Base-by-base conservation (phyloP, 2,888 invertebrate species). In the Patella pellucida region DNA sequence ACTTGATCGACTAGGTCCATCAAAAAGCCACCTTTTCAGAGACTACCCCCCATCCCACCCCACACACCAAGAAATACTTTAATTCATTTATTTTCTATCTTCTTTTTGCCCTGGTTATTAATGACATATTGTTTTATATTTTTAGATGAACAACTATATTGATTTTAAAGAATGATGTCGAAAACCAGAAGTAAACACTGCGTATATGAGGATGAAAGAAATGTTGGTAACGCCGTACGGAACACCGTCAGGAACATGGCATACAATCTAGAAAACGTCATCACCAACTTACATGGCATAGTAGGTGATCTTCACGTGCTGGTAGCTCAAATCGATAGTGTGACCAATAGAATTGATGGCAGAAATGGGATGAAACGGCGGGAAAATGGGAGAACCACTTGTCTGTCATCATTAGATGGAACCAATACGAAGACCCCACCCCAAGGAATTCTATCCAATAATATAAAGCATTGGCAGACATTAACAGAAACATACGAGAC, bases 291-390 rank as follows among this genome's bases (percentile, higher is more conserved):
- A 15, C 78, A 78, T 9, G 78, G 80, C 31, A 77, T 80, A 31
- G 78, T 80, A 74, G 78, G 78, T n/a, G 78, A 78, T 69, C 72
- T 80, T 7, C 72, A 73, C 27, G 72, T 76, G 41, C 74, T 80
- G 2, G 76, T 80, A 56, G 54, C 75, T 15, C 78, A 80, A 71
- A 80, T 80, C 56, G 80, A 80, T 54, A 68, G 69, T 11, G 77
- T 80, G 15, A 77, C 77, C 2, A 77, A 80, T 23, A 77, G 74
- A 62, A 74, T 80, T 12, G 80, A 78, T 56, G 41, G 41, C 27
- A 54, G 54, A 19, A 76, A 74, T 67, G 74, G 76, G 1, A 31
- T 51, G n/a, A 68, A 72, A 41, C 71, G 74, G 70, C 56, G 31
- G 15, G 73, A 72, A 52, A 54, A 68, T 52, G 50, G 68, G 2